Percentiles rank a stretch among this genome's conserved stretches.
Conservation (phyloP, 1,140 invertebrate genomes). For the Pemphigus obesinymphae region DNA sequence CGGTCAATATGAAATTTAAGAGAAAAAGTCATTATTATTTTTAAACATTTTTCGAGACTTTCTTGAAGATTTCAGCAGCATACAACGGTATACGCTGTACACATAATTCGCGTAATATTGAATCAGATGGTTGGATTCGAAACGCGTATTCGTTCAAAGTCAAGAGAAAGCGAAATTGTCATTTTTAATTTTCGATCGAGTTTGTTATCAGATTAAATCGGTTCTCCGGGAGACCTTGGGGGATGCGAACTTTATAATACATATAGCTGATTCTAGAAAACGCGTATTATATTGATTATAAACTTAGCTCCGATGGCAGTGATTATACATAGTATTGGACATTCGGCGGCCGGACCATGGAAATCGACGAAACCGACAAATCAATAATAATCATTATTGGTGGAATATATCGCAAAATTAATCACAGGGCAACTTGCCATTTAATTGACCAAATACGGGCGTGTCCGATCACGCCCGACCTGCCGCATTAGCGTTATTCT, state of each 20-base stretch:
- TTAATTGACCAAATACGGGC: constrained; percentile 27
- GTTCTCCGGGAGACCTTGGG: background rate
- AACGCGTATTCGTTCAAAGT: background rate
- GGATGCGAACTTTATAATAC: background rate
- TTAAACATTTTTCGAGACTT: background rate
- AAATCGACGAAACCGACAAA: constrained; percentile 1
- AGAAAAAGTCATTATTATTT: background rate
- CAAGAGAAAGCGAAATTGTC: constrained; percentile 20
- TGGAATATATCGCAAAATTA: constrained; percentile 7
- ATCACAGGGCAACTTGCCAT: constrained; percentile 7
- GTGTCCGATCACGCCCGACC: constrained; percentile 4
- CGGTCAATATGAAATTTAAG: too few relatives aligned
- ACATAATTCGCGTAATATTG: background rate
- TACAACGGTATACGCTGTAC: background rate
- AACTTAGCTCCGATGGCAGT: background rate
- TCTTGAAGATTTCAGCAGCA: background rate
- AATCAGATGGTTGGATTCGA: background rate
- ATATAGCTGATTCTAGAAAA: background rate
- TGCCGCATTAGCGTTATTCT: background rate
- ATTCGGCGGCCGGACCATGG: background rate
- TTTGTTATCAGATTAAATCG: background rate
- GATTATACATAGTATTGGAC: background rate
- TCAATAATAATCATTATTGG: background rate
- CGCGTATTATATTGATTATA: background rate
- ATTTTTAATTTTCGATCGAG: constrained; percentile 12